A percentile compares a stretch with the other conserved stretches of the same genome.
Conservation (phyloP, 2,888 invertebrate genomes). For the Caradrina clavipalpis region DNA sequence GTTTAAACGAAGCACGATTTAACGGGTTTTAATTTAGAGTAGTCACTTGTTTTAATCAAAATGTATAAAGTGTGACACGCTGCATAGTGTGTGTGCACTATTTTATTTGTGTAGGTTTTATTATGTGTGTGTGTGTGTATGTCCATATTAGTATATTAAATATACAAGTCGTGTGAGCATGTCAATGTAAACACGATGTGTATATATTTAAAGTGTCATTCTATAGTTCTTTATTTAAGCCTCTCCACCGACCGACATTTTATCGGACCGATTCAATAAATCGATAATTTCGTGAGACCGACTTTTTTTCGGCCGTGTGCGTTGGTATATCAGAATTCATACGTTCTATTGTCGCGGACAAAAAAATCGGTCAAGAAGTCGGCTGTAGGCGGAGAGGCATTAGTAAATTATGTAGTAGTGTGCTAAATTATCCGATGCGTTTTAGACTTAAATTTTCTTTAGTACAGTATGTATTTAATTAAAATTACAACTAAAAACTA, state of each 20-base stretch:
- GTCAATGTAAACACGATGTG: slow-evolving; percentile 9
- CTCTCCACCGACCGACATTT: no score
- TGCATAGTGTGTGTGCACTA: neutral
- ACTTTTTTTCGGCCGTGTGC: no score
- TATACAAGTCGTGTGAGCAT: slow-evolving; percentile 12
- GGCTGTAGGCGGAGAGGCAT: no score
- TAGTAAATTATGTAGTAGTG: neutral
- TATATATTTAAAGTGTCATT: slow-evolving; percentile 5
- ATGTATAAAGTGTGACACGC: neutral
- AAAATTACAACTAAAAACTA: neutral
- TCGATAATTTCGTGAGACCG: no score
- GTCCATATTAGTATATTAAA: neutral
- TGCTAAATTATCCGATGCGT: slow-evolving; percentile 44
- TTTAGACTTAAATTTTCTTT: neutral
- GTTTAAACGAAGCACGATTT: neutral
- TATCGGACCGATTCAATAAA: no score
- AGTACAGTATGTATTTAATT: neutral
- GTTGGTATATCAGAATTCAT: no score
- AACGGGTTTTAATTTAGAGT: neutral
- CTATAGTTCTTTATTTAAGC: neutral
- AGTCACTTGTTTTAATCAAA: slow-evolving; percentile 24
- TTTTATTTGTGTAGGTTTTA: slow-evolving; percentile 1
- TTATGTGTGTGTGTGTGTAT: slow-evolving; percentile 9
- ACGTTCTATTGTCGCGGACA: no score
- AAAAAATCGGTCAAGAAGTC: no score